Base-by-base conservation (phyloP, 2,888 invertebrate species). In the Archips crataeganus region DNA sequence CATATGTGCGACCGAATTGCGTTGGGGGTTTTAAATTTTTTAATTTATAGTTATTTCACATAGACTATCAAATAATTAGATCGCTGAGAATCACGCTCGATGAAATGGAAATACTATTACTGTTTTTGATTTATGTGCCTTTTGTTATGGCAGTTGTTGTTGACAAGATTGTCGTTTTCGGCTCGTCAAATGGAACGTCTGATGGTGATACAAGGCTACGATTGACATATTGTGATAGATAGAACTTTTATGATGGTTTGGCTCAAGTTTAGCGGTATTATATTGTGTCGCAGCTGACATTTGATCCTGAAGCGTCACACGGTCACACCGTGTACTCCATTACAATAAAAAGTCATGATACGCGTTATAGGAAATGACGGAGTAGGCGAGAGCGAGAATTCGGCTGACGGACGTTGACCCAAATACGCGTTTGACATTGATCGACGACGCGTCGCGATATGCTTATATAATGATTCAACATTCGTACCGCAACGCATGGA, bases 371-470 rank as follows among this genome's bases (percentile, higher is more conserved):
- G 89, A 89, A 91, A 90, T 88, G 87, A 89, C 87, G 87, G 60
- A 88, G 88, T 87, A 85, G 84, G 80, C 82, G 84, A 85, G 86
- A 85, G 89, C 86, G 88, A 91, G 91, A 92, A 91, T 92, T 90
- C 88, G 89, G 87, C 82, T 86, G 88, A 86, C 90, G 91, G 92
- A 86, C 92, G 92, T 90, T 93, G 93, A 94, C 93, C 93, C 84
- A 94, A 91, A 93, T 94, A 93, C 92, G 91, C 89, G 90, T 91
- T 89, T 93, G 93, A 94, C 93, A 94, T 93, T 94, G 93, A 94
- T 94, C 93, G 92, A 93, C 90, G 92, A 91, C 87, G 87, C 87
- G 84, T 85, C 89, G 87, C 89, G 86, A 89, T 90, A 90, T 89
- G 88, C 87, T 85, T 85, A 84, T 87, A 90, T 87, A 88, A 87